Evolutionary conservation across 1,140 invertebrate genomes (phyloP).

Genomic region (Brachionus rubens): DNA sequence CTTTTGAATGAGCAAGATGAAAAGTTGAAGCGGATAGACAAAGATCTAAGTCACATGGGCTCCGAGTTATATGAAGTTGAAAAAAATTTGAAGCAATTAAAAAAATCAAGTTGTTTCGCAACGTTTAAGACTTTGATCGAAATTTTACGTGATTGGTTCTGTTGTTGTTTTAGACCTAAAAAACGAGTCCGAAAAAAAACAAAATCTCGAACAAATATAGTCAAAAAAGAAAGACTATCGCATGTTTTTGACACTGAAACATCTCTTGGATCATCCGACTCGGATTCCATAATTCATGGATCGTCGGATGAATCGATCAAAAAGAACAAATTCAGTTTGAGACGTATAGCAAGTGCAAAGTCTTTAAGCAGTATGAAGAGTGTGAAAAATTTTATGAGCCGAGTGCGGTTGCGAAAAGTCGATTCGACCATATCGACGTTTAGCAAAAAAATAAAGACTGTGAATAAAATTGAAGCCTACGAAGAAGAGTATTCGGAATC

Average conservation of each 20-base stretch:
- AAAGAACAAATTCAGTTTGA: conserved; percentile 1
- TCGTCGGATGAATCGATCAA: neutral
- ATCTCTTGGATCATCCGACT: neutral
- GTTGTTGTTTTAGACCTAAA: neutral
- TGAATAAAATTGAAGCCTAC: neutral
- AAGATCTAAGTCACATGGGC: neutral
- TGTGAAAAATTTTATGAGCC: conserved; percentile 11
- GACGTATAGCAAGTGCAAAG: neutral
- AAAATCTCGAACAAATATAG: neutral
- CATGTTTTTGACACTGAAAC: neutral
- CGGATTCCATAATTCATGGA: neutral
- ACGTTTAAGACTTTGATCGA: neutral
- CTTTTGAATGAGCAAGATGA: conserved; percentile 18
- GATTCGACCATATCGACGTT: neutral
- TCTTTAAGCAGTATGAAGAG: neutral
- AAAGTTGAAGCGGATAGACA: neutral
- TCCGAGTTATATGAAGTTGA: neutral
- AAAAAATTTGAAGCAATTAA: conserved; percentile 23
- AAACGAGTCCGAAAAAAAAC: neutral
- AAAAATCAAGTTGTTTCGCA: neutral
- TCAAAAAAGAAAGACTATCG: neutral
- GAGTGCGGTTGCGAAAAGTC: conserved; percentile 2
- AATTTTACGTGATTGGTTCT: neutral
- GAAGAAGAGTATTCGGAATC: conserved; percentile 3
- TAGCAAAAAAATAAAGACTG: neutral